phyloP scores from a whole-genome alignment of 2,113 vertebrate genomes.

The Pelusios castaneus region DNA sequence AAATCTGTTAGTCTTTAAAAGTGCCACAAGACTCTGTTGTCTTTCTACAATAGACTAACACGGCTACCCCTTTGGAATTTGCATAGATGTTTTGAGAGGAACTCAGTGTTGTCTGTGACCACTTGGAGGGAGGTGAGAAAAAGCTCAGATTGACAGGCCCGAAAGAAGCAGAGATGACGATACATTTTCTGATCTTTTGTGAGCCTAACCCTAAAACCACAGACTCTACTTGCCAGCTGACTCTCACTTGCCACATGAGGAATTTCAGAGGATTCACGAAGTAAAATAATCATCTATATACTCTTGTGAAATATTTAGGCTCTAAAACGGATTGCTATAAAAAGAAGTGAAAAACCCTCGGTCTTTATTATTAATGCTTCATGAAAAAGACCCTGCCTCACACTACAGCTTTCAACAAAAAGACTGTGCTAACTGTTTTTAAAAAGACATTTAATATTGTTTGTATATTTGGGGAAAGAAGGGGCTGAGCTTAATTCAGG shows the following conservation, averaged over 20 bases:
- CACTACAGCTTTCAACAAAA: not conserved
- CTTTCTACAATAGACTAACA: too few relatives aligned
- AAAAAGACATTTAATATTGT: not conserved
- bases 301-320: not conserved
- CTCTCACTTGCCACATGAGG: not conserved
- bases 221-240: not conserved
- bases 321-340: not conserved
- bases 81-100: fast-evolving
- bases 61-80: too few relatives aligned
- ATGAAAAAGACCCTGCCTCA: not conserved
- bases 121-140: not conserved
- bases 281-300: not conserved
- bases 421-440: not conserved
- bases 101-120: not conserved
- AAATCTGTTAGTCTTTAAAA: too few relatives aligned
- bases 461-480: not conserved
- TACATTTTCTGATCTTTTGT: not conserved
- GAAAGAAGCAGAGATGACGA: not conserved
- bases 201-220: not conserved
- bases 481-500: not conserved
- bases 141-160: not conserved
- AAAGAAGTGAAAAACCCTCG: not conserved
- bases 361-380: not conserved
- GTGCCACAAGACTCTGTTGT: too few relatives aligned
- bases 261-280: not conserved